phyloP scores from a whole-genome alignment of 2,888 invertebrate genomes.

The Metopia argyrocephala region DNA sequence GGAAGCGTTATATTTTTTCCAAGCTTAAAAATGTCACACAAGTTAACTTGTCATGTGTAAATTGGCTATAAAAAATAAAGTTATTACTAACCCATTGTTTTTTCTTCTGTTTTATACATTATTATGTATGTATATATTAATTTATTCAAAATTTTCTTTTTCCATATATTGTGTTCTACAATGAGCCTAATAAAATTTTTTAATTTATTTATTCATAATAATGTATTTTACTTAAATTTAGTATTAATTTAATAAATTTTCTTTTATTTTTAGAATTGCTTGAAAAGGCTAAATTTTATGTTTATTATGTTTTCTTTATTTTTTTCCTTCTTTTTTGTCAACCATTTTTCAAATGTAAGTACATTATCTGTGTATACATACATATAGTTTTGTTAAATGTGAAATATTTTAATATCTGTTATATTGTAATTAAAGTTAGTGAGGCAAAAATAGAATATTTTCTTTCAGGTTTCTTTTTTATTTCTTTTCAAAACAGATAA shows the following conservation, averaged over 20 bases:
- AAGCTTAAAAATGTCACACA: background rate
- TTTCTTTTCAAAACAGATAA: slow-evolving; percentile 30
- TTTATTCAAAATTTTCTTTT: slow-evolving; percentile 4
- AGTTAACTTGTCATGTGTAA: background rate
- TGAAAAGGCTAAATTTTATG: slow-evolving; percentile 74
- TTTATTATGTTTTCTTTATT: slow-evolving; percentile 26
- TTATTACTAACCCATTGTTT: background rate
- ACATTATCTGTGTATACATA: slow-evolving; percentile 9
- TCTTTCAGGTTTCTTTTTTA: slow-evolving; percentile 27
- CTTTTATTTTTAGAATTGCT: slow-evolving; percentile 74
- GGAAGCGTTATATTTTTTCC: background rate
- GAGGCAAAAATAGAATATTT: slow-evolving; percentile 36
- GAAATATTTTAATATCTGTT: slow-evolving; percentile 29
- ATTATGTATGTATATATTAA: background rate
- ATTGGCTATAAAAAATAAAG: background rate
- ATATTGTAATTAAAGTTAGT: slow-evolving; percentile 35
- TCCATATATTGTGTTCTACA: slow-evolving; percentile 18
- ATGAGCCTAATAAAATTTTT: slow-evolving; percentile 35
- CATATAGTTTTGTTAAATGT: slow-evolving; percentile 21
- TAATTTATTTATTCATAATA: slow-evolving; percentile 35
- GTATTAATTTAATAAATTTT: slow-evolving; percentile 67
- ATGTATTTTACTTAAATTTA: slow-evolving; percentile 45
- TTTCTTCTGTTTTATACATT: background rate
- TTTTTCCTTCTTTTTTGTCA: slow-evolving; percentile 23
- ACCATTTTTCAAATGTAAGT: slow-evolving; percentile 39